Conservation (phyloP, 2,797 vertebrate species). For the Pristis pectinata region DNA sequence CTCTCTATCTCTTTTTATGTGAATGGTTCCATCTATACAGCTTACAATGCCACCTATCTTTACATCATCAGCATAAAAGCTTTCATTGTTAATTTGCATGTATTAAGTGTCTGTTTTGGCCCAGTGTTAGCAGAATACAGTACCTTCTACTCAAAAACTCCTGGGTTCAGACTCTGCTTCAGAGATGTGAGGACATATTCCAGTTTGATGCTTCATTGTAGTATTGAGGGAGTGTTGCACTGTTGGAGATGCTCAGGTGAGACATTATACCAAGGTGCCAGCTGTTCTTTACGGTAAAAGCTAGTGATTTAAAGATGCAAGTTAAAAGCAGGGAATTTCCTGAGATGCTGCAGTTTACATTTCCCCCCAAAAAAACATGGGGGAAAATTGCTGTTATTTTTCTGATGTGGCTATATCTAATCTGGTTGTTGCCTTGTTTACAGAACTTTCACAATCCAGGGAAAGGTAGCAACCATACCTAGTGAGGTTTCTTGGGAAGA, state of each 20-base stretch:
- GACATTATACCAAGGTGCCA: not conserved
- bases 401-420: not conserved
- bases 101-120: not conserved
- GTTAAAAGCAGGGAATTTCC: not conserved
- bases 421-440: not conserved
- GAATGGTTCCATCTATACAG: too few relatives aligned
- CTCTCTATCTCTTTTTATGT: too few relatives aligned
- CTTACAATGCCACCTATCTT: too few relatives aligned
- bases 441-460: not conserved
- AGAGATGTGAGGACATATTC: not conserved
- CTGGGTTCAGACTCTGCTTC: not conserved
- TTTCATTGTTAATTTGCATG: too few relatives aligned
- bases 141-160: not conserved
- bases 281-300: not conserved
- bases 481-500: not conserved
- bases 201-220: not conserved
- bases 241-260: not conserved
- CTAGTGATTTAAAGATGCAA: not conserved
- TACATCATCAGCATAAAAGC: too few relatives aligned
- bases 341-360: not conserved
- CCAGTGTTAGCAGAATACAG: not conserved
- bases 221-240: not conserved
- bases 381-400: not conserved
- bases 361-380: not conserved
- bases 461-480: not conserved